Evolutionary conservation across 2,113 vertebrate genomes (phyloP), one percentile per base, ranked within the genome.

Genomic region (Oxyruncus cristatus): DNA sequence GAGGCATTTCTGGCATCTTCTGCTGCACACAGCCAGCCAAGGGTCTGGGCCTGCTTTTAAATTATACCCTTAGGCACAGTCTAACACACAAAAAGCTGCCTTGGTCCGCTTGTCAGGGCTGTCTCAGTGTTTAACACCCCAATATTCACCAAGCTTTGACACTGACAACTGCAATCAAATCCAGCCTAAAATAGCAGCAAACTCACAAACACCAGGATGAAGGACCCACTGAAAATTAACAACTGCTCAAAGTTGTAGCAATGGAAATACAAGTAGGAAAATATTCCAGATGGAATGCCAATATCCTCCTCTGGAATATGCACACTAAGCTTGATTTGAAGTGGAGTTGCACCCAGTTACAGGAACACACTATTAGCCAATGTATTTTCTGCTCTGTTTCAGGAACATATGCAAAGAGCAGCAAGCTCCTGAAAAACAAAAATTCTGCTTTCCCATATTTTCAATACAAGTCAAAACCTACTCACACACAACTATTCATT

Each of bases 1-100:
- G 61, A 90, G 55, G 70, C 66, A 67, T 90, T 95, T 83, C 82
- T 96, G 88, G 81, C 81, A 92, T n/a, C 84, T 86, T 11, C 28
- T 70, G 65, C 76, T 86, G 53, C 63, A 42, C 76, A 63, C 5
- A 85, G 24, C 9, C 67, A 92, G 89, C 74, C 78, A 92, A 41
- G 21, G 24, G 37, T 74, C 74, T 71, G 72, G 42, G 67, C 33
- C 15, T 62, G 27, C 35, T 92, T 78, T 88, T 83, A 59, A 70
- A 39, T 76, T 33, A 50, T 9, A 50, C 17, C 59, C 32, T 18
- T 42, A 80, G 44, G 53, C 63, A 85, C 41, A 79, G 28, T 20
- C 30, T 70, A 77, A 83, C 3, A 62, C 0, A 39, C 2, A 77
- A 28, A 79, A 37, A 83, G 15, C 58, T 87, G 87, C 56, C 32